Conservation (phyloP, 2,113 vertebrate species). For the Scomber colias region DNA sequence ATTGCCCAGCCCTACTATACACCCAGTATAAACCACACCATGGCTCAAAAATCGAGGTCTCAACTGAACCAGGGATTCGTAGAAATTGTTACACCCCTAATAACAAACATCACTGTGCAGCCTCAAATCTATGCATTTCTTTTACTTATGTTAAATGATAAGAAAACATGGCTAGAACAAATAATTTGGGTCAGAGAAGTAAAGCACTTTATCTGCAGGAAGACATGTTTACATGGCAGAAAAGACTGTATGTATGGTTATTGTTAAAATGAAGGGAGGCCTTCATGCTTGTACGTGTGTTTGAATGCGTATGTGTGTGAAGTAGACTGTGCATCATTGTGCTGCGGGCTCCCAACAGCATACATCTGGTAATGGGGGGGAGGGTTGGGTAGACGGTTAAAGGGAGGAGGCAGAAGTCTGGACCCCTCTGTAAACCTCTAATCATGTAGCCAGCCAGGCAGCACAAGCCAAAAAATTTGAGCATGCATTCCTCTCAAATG, state of each 20-base stretch:
- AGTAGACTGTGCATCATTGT: slow-evolving; percentile 83
- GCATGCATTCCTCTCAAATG: slow-evolving; percentile 63
- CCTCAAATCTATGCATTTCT: neutral
- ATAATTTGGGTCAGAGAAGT: neutral
- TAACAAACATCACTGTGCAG: neutral
- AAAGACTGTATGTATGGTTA: slow-evolving; percentile 35
- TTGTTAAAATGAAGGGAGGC: slow-evolving; percentile 58
- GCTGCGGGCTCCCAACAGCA: slow-evolving; percentile 71
- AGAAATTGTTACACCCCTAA: too few relatives aligned
- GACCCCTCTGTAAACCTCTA: slow-evolving; percentile 52
- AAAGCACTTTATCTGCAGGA: neutral
- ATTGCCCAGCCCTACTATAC: too few relatives aligned
- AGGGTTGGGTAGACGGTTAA: slow-evolving; percentile 62
- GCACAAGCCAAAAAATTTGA: slow-evolving; percentile 45
- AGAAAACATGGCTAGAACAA: slow-evolving; percentile 17
- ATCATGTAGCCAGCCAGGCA: slow-evolving; percentile 51
- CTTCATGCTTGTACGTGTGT: slow-evolving; percentile 40
- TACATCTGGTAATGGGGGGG: slow-evolving; percentile 82
- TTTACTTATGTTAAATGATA: neutral
- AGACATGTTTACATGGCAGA: slow-evolving; percentile 15
- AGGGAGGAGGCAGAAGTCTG: slow-evolving; percentile 62
- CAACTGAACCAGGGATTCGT: too few relatives aligned
- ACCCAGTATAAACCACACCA: too few relatives aligned
- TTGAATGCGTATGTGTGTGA: slow-evolving; percentile 50
- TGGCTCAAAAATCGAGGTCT: too few relatives aligned